Percentiles rank a stretch among this genome's conserved stretches.
phyloP scores from a whole-genome alignment of 2,888 invertebrate genomes.

The Phoenoteleia sp. region DNA sequence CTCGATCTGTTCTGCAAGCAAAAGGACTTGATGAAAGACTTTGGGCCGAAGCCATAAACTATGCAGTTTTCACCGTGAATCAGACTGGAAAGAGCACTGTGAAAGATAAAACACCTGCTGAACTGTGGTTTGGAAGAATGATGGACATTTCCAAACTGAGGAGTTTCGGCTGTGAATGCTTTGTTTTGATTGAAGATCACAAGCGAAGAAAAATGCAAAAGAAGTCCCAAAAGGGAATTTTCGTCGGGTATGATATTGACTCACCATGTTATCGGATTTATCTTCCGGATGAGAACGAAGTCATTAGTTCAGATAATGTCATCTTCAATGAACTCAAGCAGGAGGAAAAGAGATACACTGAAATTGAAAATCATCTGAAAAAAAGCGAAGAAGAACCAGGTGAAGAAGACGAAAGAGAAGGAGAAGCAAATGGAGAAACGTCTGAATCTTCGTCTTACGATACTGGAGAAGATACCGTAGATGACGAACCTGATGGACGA shows the following conservation, averaged over 20 bases:
- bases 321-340: conserved; percentile 62
- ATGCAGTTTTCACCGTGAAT: background rate
- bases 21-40: background rate
- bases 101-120: background rate
- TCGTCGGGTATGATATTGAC: conserved; percentile 76
- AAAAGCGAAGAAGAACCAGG: background rate
- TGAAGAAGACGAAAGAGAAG: background rate
- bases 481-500: background rate
- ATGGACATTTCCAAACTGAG: background rate
- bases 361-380: conserved; percentile 11
- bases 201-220: background rate
- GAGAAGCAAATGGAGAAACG: background rate
- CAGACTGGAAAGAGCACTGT: background rate
- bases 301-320: conserved; percentile 70
- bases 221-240: conserved; percentile 15
- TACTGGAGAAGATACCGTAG: background rate
- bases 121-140: background rate
- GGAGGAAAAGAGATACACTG: too few species aligned
- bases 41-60: background rate
- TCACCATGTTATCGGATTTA: conserved; percentile 70
- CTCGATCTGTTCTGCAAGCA: background rate
- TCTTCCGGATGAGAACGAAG: conserved; percentile 56
- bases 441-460: background rate
- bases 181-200: background rate
- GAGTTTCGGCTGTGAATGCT: background rate